phyloP scores from a whole-genome alignment of 2,888 invertebrate species.

The Eudasyphora cyanicolor region DNA sequence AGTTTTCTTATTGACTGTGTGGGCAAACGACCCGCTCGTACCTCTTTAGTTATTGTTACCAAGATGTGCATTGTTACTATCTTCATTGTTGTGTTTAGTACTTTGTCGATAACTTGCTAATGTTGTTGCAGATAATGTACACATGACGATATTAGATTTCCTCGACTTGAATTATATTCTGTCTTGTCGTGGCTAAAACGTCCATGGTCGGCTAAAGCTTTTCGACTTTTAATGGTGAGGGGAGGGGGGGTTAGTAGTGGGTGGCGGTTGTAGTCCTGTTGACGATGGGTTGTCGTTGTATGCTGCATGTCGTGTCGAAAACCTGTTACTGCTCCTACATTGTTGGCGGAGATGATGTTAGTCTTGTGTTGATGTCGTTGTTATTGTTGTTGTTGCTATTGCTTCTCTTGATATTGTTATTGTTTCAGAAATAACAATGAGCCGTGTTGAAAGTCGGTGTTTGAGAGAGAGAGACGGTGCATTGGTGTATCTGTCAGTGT shows the following conservation, averaged over 20 bases:
- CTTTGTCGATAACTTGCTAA: too few relatives aligned
- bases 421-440: slow-evolving; percentile 34
- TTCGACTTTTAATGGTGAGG: slow-evolving; percentile 17
- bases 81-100: background rate
- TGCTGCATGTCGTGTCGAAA: slow-evolving; percentile 34
- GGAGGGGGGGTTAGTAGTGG: too few relatives aligned
- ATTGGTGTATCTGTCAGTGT: background rate
- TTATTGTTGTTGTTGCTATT: slow-evolving; percentile 4
- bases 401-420: background rate
- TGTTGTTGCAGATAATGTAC: slow-evolving; percentile 28
- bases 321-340: slow-evolving; percentile 38
- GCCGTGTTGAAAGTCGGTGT: background rate
- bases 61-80: background rate
- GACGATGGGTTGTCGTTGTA: too few relatives aligned
- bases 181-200: background rate
- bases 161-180: background rate
- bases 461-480: background rate
- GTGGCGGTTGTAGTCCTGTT: too few relatives aligned
- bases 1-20: too few relatives aligned
- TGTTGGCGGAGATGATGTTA: background rate
- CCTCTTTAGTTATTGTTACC: too few relatives aligned
- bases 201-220: background rate
- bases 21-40: too few relatives aligned
- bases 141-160: slow-evolving; percentile 28
- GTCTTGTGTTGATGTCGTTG: too few relatives aligned